Evolutionary conservation across 2,113 vertebrate species (phyloP).

Genomic region (Rhinolophus sinicus): DNA sequence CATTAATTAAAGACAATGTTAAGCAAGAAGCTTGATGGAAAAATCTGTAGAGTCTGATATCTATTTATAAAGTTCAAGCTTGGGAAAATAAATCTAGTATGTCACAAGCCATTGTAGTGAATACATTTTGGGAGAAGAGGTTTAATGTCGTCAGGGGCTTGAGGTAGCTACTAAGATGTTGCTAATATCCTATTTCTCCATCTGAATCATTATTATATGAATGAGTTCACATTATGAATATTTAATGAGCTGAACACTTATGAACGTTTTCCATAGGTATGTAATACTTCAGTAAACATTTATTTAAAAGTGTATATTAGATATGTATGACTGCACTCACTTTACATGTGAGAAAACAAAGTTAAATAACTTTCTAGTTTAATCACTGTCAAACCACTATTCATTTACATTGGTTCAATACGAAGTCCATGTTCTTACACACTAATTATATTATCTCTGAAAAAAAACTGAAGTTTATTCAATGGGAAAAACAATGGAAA

Average conservation of each 20-base stretch:
- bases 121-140: fast-evolving
- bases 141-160: neutral
- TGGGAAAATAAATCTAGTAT: neutral
- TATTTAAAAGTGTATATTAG: neutral
- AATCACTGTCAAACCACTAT: neutral
- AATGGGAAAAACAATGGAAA: neutral
- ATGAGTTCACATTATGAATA: neutral
- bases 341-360: neutral
- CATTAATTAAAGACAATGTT: neutral
- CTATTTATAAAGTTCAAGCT: neutral
- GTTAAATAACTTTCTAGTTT: neutral
- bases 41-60: neutral
- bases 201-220: neutral
- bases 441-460: neutral
- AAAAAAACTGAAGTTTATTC: neutral
- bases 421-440: neutral
- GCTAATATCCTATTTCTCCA: neutral
- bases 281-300: neutral
- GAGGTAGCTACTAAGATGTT: neutral
- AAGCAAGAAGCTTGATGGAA: neutral
- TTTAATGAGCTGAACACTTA: neutral
- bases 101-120: neutral
- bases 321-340: neutral
- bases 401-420: neutral
- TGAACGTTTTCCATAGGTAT: neutral